Evolutionary conservation across 1,140 invertebrate species (phyloP).

Genomic region (Limonius californicus): DNA sequence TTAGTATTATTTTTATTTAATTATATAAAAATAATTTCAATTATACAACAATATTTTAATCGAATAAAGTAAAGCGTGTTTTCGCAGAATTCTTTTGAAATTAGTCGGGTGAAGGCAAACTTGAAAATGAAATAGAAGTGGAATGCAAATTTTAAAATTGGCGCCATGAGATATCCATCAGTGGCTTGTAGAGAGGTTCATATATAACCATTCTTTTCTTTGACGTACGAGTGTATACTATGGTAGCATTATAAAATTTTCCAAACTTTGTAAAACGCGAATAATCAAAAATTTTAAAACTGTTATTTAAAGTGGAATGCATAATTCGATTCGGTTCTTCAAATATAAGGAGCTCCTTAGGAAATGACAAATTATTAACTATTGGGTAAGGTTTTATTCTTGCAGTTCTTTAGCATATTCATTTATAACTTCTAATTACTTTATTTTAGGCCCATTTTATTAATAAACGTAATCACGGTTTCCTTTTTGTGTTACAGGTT

Average conservation of each 20-base stretch:
- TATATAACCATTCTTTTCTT: conserved; percentile 10
- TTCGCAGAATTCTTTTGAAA: no score
- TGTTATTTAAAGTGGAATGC: not conserved
- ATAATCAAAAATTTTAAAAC: not conserved
- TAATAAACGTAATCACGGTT: not conserved
- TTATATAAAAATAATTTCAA: no score
- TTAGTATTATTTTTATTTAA: no score
- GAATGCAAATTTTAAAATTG: conserved; percentile 7
- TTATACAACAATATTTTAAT: no score
- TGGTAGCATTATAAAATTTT: not conserved
- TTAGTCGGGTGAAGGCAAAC: no score
- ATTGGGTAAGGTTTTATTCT: conserved; percentile 7
- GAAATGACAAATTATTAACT: conserved; percentile 12
- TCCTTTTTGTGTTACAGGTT: not conserved
- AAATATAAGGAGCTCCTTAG: not conserved
- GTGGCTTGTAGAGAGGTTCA: not conserved
- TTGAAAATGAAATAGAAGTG: no score
- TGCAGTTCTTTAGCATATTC: conserved; percentile 4
- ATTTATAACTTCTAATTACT: conserved; percentile 8
- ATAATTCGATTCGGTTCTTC: not conserved
- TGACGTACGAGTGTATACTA: conserved; percentile 6
- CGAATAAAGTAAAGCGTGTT: no score
- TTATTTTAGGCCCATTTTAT: not conserved
- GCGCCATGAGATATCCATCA: conserved; percentile 8
- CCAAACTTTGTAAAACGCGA: not conserved